Evolutionary conservation across 1,140 invertebrate species (phyloP).

Genomic region (Ganaspis sp.): DNA sequence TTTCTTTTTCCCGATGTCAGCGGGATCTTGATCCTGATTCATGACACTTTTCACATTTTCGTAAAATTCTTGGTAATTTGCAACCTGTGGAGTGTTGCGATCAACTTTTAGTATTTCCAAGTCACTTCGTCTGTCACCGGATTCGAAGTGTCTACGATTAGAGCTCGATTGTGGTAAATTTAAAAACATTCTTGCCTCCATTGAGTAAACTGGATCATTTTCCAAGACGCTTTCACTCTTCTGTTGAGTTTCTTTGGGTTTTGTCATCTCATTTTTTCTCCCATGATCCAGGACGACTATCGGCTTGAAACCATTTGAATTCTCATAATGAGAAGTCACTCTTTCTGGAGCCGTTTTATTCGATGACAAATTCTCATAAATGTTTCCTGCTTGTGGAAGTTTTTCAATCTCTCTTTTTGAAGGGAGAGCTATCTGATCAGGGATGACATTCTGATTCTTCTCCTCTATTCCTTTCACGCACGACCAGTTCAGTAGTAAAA

Average conservation of each 20-base stretch:
- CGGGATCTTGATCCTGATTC: slow-evolving; percentile 36
- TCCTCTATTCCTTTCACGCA: slow-evolving; percentile 50
- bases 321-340: slow-evolving; percentile 62
- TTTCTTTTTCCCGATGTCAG: slow-evolving; percentile 40
- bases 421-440: slow-evolving; percentile 68
- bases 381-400: slow-evolving; percentile 44
- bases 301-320: slow-evolving; percentile 69
- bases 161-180: slow-evolving; percentile 53
- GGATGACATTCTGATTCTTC: slow-evolving; percentile 47
- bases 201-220: slow-evolving; percentile 63
- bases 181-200: slow-evolving; percentile 67
- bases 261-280: slow-evolving; percentile 32
- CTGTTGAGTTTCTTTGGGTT: not conserved
- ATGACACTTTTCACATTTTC: slow-evolving; percentile 52
- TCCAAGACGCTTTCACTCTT: slow-evolving; percentile 48
- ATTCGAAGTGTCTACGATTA: slow-evolving; percentile 65
- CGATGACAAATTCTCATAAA: slow-evolving; percentile 9
- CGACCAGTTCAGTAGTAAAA: slow-evolving; percentile 66
- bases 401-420: slow-evolving; percentile 56
- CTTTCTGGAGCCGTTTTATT: slow-evolving; percentile 39
- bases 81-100: slow-evolving; percentile 67
- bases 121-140: slow-evolving; percentile 59
- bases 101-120: slow-evolving; percentile 72
- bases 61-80: slow-evolving; percentile 69
- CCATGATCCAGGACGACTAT: slow-evolving; percentile 54